Percentiles rank a stretch among this genome's conserved stretches.
Conservation (phyloP, 92 coral and sea anemone genomes). For the Porites rus region DNA sequence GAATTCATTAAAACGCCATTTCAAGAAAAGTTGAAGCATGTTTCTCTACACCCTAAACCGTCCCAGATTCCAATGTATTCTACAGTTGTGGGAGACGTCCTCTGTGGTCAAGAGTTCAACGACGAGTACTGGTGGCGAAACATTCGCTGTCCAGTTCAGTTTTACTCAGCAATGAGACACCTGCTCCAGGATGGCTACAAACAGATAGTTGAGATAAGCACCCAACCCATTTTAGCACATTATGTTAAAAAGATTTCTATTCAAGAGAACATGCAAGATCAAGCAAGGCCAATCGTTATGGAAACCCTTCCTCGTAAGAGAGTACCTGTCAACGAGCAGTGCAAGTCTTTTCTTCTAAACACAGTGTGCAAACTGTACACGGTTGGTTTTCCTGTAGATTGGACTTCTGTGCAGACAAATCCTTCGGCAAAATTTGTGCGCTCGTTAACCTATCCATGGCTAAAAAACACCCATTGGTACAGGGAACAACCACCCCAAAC, state of each 20-base stretch:
- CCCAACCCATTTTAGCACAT: slow-evolving; percentile 73
- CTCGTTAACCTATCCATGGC: slow-evolving; percentile 86
- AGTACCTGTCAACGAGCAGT: slow-evolving; percentile 64
- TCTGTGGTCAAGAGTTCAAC: slow-evolving; percentile 61
- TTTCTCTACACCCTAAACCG: slow-evolving; percentile 52
- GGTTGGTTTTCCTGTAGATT: slow-evolving; percentile 72
- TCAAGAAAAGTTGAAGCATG: slow-evolving; percentile 17
- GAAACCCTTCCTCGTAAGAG: slow-evolving; percentile 74
- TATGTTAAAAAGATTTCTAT: slow-evolving; percentile 68
- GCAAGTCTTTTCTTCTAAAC: slow-evolving; percentile 76
- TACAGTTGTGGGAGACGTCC: slow-evolving; percentile 76
- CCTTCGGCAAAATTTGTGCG: slow-evolving; percentile 72
- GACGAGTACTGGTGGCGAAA: slow-evolving; percentile 88
- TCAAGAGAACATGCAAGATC: slow-evolving; percentile 28
- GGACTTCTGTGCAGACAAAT: slow-evolving; percentile 67
- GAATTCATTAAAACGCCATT: slow-evolving; percentile 72
- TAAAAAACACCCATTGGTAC: slow-evolving; percentile 79
- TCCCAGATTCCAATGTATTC: slow-evolving; percentile 87
- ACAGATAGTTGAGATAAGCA: slow-evolving; percentile 77
- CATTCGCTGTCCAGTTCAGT: slow-evolving; percentile 79
- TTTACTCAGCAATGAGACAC: slow-evolving; percentile 65
- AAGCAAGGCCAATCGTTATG: slow-evolving; percentile 36
- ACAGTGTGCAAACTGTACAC: slow-evolving; percentile 75
- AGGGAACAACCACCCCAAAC: slow-evolving; percentile 58
- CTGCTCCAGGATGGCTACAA: slow-evolving; percentile 76